These are phyloP conservation scores for Drosophila kohkoa DNA, from an alignment of 1,140 invertebrate species.

Conservation along the genomic window DNA sequence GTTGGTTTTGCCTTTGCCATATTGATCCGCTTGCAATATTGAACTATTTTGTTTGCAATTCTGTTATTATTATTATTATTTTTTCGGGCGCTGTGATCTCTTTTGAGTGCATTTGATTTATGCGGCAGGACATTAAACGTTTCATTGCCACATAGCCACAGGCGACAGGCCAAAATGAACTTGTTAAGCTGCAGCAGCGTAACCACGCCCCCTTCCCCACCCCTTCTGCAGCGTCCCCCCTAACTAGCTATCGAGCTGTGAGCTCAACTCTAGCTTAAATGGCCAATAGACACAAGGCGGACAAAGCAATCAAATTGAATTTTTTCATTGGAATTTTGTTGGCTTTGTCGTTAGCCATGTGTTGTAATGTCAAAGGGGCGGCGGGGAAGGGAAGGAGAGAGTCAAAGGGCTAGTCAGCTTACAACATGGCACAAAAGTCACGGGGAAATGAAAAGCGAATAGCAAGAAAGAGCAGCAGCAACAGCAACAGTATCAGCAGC, in stretches of 20 bases:
- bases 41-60: conserved; percentile 20
- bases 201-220: background rate
- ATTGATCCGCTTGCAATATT: conserved; percentile 27
- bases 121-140: conserved; percentile 32
- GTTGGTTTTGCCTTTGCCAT: background rate
- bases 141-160: conserved; percentile 33
- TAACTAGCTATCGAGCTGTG: background rate
- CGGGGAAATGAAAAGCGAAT: conserved; percentile 8
- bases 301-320: conserved; percentile 73
- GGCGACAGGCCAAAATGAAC: conserved; percentile 57
- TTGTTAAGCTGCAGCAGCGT: conserved; percentile 69
- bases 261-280: conserved; percentile 56
- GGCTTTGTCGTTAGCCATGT: conserved; percentile 58
- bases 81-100: conserved; percentile 20
- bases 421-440: conserved; percentile 68
- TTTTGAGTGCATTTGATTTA: conserved; percentile 66
- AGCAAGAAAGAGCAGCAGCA: conserved; percentile 18
- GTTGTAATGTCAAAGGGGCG: conserved; percentile 49
- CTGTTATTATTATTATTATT: conserved; percentile 23
- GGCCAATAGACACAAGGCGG: conserved; percentile 57
- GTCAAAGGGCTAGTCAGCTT: conserved; percentile 31
- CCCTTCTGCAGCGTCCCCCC: background rate
- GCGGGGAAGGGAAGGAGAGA: background rate
- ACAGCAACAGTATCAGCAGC: conserved; percentile 18
- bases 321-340: conserved; percentile 50